A percentile compares a stretch with the other conserved stretches of the same genome.
Evolutionary conservation across 2,797 vertebrate species (phyloP).

Genomic region (Betta splendens): DNA sequence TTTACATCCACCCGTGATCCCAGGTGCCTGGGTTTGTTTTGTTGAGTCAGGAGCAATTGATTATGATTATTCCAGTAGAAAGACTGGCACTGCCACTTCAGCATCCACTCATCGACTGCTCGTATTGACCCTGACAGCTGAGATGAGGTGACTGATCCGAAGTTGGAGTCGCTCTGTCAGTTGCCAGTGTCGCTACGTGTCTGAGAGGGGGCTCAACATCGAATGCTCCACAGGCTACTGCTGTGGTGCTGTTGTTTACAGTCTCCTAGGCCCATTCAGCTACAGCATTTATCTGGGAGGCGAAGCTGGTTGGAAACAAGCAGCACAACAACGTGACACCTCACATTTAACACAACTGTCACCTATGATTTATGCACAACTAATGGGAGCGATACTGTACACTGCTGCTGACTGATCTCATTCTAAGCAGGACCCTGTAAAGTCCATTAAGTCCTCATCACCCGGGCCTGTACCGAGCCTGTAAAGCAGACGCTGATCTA

Average conservation of each 20-base stretch:
- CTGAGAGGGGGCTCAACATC: constrained; percentile 10
- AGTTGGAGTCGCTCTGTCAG: constrained; percentile 32
- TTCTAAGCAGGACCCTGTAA: constrained; percentile 3
- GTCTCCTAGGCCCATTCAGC: constrained; percentile 7
- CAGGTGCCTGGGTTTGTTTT: constrained; percentile 4
- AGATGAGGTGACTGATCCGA: constrained; percentile 37
- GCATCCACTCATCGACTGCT: constrained; percentile 28
- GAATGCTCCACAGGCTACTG: constrained; percentile 13
- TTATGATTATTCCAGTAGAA: constrained; percentile 34
- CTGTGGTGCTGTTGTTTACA: not conserved
- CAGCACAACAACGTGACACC: not conserved
- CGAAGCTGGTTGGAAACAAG: not conserved
- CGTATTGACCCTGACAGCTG: constrained; percentile 29
- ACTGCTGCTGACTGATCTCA: constrained; percentile 3
- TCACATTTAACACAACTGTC: constrained; percentile 14
- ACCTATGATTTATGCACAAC: constrained; percentile 15
- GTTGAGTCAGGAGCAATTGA: constrained; percentile 34
- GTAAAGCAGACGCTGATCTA: no score
- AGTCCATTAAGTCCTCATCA: constrained; percentile 24
- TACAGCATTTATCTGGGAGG: constrained; percentile 11
- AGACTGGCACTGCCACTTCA: constrained; percentile 28
- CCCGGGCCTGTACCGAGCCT: constrained; percentile 20
- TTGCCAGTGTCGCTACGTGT: constrained; percentile 9
- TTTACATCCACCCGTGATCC: not conserved
- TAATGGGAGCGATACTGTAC: not conserved